Evolutionary conservation across 2,888 invertebrate species (phyloP).

Genomic region (Teleiodes luculella): DNA sequence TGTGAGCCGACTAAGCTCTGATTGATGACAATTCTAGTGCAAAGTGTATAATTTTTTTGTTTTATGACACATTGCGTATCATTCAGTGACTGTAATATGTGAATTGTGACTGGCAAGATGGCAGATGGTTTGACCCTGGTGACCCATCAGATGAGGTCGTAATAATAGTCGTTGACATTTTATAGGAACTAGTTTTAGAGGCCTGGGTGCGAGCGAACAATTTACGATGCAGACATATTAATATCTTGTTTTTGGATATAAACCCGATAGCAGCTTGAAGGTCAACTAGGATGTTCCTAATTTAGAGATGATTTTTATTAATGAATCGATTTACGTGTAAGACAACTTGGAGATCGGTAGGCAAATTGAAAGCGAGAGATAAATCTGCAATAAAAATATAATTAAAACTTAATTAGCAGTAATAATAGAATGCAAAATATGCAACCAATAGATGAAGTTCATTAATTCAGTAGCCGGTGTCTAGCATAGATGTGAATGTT

Average conservation of each 20-base stretch:
- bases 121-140: slow-evolving; percentile 44
- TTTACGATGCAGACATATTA: slow-evolving; percentile 33
- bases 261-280: slow-evolving; percentile 26
- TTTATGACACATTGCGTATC: background rate
- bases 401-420: too few species aligned
- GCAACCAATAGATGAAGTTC: too few species aligned
- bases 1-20: too few species aligned
- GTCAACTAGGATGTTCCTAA: slow-evolving; percentile 28
- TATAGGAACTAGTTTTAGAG: slow-evolving; percentile 59
- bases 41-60: too few species aligned
- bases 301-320: background rate
- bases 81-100: slow-evolving; percentile 23
- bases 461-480: too few species aligned
- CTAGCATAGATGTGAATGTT: too few species aligned
- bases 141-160: slow-evolving; percentile 46
- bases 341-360: background rate
- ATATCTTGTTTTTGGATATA: slow-evolving; percentile 43
- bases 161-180: slow-evolving; percentile 73
- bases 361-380: background rate
- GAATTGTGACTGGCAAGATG: slow-evolving; percentile 27
- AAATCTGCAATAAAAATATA: too few species aligned
- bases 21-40: too few species aligned
- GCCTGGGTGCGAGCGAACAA: slow-evolving; percentile 31
- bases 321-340: background rate
- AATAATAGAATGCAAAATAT: too few species aligned